Base-by-base conservation (phyloP, 2,797 vertebrate species). In the Malacoraja senta region DNA sequence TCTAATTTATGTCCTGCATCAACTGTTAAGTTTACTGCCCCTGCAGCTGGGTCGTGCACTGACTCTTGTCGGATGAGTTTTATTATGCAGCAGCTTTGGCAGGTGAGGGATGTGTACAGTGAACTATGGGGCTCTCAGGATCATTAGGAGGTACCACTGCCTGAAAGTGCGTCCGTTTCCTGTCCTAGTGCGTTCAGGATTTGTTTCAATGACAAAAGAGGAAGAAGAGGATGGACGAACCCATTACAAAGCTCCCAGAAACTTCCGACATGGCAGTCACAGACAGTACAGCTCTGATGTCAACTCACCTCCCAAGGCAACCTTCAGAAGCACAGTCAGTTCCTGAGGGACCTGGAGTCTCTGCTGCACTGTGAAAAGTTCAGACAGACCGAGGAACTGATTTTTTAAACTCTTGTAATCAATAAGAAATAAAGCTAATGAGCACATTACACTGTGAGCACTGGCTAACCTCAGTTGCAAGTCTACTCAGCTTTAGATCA, bases 211-310 rank as follows among this genome's bases (percentile, higher is more conserved):
- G 93, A 93, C 92, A 93, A 93, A 68, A 93, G 72, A 94, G 94
- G 94, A 94, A 94, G 53, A 38, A 38, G 84, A 93, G 91, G 80
- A 58, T 94, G 93, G 93, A 93, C 65, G 92, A 93, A 83, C 35
- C 77, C 78, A 63, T 68, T 58, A 35, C 53, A 91, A 93, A 91
- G 93, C 72, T 77, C 63, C 79, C 65, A 74, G 93, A 93, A 53
- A 19, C 44, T 91, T 93, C 80, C 86, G 78, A 78, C 35, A 68
- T 88, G 79, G 13, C n/a, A 83, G 63, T 58, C 19, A 76, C 68
- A 91, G 38, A 44, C 26, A 79, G 77, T 58, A 44, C 38, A 74
- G 35, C 77, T 38, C 63, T 93, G 29, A 93, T 84, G n/a, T 63
- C 84, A 79, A 35, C 38, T 93, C 91, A 83, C 58, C 44, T 10